These are phyloP conservation scores for Sesia bembeciformis DNA, from an alignment of 2,888 invertebrate genomes.

Conservation along the genomic window DNA sequence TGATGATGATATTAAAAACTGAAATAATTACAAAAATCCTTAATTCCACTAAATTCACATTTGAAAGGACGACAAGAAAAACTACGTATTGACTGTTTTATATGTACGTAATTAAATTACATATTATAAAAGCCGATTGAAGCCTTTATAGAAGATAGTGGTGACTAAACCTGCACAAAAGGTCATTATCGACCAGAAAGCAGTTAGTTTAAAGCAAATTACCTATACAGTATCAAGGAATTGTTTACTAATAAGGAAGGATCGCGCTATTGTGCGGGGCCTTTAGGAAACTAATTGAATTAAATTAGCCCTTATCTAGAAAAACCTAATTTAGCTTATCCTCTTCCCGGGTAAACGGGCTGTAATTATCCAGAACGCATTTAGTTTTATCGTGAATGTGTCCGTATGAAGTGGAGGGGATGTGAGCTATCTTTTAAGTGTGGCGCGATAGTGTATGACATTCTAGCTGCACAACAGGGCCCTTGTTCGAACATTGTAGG, in stretches of 20 bases:
- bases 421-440: slow-evolving; percentile 27
- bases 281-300: slow-evolving; percentile 16
- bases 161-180: too few relatives aligned
- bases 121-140: too few relatives aligned
- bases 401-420: slow-evolving; percentile 10
- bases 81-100: too few relatives aligned
- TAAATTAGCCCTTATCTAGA: slow-evolving; percentile 14
- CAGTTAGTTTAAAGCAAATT: neutral
- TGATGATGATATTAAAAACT: too few relatives aligned
- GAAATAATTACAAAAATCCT: too few relatives aligned
- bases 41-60: too few relatives aligned
- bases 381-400: slow-evolving; percentile 16
- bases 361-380: slow-evolving; percentile 14
- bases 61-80: too few relatives aligned
- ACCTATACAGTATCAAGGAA: neutral
- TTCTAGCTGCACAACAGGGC: slow-evolving; percentile 30
- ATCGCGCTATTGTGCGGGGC: slow-evolving; percentile 19
- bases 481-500: slow-evolving; percentile 21
- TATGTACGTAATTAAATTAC: too few relatives aligned
- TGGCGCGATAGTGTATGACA: slow-evolving; percentile 30
- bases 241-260: slow-evolving; percentile 21
- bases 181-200: too few relatives aligned
- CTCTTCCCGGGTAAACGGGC: slow-evolving; percentile 19
- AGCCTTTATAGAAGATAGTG: too few relatives aligned
- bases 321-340: slow-evolving; percentile 1